Percentiles rank a stretch among this genome's conserved stretches.
Evolutionary conservation across 2,797 vertebrate genomes (phyloP).

Genomic region (Enteromius radiatus): DNA sequence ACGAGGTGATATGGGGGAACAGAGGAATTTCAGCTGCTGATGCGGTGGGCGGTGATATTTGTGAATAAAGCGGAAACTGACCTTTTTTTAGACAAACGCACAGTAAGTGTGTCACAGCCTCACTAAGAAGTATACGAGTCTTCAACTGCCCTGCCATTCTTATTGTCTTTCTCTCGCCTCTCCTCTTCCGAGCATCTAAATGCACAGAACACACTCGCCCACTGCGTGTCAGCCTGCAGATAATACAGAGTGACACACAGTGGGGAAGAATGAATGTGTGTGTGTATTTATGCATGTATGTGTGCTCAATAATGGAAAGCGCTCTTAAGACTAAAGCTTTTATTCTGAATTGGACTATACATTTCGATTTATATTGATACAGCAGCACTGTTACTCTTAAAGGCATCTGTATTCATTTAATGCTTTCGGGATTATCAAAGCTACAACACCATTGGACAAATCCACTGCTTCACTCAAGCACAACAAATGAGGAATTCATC

Average conservation of each 20-base stretch:
- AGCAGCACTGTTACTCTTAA: background rate
- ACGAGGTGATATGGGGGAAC: constrained; percentile 37
- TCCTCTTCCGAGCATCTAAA: constrained; percentile 30
- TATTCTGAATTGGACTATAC: constrained; percentile 25
- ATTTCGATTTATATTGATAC: constrained; percentile 15
- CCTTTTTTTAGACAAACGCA: constrained; percentile 25
- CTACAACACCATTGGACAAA: background rate
- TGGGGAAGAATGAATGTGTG: background rate
- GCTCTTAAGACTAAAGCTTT: constrained; percentile 1
- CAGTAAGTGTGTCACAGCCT: constrained; percentile 31
- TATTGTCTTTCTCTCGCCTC: constrained; percentile 33
- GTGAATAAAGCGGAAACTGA: constrained; percentile 37
- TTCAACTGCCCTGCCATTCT: constrained; percentile 31
- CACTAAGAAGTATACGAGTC: constrained; percentile 17
- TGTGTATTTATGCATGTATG: constrained; percentile 7
- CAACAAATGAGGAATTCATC: constrained; percentile 32
- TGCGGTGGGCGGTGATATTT: constrained; percentile 50
- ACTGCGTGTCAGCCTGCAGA: constrained; percentile 48
- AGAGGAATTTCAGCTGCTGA: constrained; percentile 38
- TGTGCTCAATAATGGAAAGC: background rate
- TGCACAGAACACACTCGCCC: constrained; percentile 44
- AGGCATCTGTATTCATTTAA: background rate
- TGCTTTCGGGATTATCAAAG: constrained; percentile 20
- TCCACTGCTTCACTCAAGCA: constrained; percentile 13
- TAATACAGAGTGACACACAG: constrained; percentile 49